A percentile compares a stretch with the other conserved stretches of the same genome.
Conservation (phyloP, 1,140 invertebrate species). For the Ganaspis sp. region DNA sequence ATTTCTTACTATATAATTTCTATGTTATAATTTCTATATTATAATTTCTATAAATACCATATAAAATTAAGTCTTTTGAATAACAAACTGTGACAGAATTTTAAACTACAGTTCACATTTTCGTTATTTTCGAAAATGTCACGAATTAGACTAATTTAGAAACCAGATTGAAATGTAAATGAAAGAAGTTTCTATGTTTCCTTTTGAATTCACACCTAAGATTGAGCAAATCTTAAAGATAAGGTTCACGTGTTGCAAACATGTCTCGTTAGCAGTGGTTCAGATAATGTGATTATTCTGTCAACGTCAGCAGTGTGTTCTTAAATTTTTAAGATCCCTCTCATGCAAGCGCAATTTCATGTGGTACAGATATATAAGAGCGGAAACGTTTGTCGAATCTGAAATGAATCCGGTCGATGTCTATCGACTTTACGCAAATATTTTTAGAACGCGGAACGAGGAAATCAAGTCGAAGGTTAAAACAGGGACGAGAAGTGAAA, state of each 20-base stretch:
- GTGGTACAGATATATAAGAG: constrained; percentile 19
- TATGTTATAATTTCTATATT: no score
- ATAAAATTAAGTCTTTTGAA: no score
- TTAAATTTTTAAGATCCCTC: background rate
- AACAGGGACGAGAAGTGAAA: background rate
- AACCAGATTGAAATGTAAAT: background rate
- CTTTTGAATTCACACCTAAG: background rate
- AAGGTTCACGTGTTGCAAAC: background rate
- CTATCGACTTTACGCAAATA: constrained; percentile 43
- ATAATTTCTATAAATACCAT: no score
- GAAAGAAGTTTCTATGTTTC: background rate
- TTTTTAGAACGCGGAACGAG: constrained; percentile 56
- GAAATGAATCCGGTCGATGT: constrained; percentile 49
- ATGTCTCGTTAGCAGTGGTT: background rate
- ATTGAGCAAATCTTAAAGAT: constrained; percentile 23
- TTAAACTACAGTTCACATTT: background rate
- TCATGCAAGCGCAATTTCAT: background rate
- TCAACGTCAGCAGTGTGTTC: background rate
- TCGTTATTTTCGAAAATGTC: constrained; percentile 12
- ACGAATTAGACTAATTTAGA: background rate
- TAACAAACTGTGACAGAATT: background rate
- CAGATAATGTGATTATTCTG: constrained; percentile 15
- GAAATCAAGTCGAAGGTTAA: constrained; percentile 55
- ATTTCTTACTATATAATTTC: no score
- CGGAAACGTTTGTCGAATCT: constrained; percentile 51